Evolutionary conservation across 2,113 vertebrate species (phyloP), one percentile per base, ranked within the genome.

Genomic region (Leptosomus discolor): DNA sequence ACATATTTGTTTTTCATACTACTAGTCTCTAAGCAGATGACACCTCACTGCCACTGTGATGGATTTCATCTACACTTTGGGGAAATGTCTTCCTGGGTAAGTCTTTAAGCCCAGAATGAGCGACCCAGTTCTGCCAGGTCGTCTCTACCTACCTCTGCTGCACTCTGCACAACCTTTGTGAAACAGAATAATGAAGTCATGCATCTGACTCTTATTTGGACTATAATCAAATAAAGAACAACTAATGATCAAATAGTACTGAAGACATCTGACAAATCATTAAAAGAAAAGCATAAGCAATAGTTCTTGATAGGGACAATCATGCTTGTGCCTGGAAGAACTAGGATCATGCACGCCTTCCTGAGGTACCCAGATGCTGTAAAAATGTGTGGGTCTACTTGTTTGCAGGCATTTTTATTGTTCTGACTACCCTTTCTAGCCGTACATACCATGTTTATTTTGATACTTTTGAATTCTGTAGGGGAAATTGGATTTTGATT

Each of bases 391-490:
- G 37, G n/a, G 17, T 32, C 84, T 68, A 63, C 29, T 69, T 96
- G 71, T 34, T 88, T 95, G 75, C 65, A 83, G 56, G 93, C 36
- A 76, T 70, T 89, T 91, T 91, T 50, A 70, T 81, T 94, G 64
- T 87, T 71, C 88, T 9, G 67, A 94, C 75, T 90, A 77, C 56
- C 74, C n/a, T 27, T 96, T 82, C 70, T 85, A 80, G 67, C 46
- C 90, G 60, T 41, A 93, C 19, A 41, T 45, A 85, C 36, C 48
- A 67, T 84, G 39, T 92, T 97, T 92, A 97, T 81, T 85, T 91
- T 60, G 78, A 65, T 68, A 68, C 46, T 81, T 80, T 76, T 73
- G 21, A 92, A 91, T 92, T 93, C 63, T 83, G 48, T 37, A 83
- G 65, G 71, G 92, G 37, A 94, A 50, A 91, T 4, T 71, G 63